Evolutionary conservation across 2,797 vertebrate genomes (phyloP).

Genomic region (Brotula barbata): DNA sequence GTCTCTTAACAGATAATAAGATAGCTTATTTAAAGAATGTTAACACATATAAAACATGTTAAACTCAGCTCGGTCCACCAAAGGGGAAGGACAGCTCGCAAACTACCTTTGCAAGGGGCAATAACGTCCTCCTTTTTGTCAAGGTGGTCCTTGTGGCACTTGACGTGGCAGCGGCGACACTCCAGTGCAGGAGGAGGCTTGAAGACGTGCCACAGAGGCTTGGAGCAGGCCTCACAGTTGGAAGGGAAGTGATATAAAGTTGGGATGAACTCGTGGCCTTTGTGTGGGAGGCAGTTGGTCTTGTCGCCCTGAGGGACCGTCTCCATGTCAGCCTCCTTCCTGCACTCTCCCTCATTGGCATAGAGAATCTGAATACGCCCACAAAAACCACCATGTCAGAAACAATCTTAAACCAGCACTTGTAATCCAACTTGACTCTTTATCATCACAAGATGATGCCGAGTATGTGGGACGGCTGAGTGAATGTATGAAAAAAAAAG

Average conservation of each 20-base stretch:
- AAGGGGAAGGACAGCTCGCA: too few species aligned
- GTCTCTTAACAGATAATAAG: not conserved
- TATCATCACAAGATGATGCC: not conserved
- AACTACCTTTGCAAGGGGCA: constrained; percentile 94
- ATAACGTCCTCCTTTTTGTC: constrained; percentile 99
- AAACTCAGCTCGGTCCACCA: not conserved
- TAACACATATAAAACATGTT: too few species aligned
- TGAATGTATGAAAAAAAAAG: constrained; percentile 14
- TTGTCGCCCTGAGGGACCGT: constrained; percentile 89
- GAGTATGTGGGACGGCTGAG: not conserved
- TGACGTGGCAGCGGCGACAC: constrained; percentile 98
- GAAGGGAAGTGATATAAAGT: constrained; percentile 98
- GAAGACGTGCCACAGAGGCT: constrained; percentile 98
- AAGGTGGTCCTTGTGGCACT: constrained; percentile 98
- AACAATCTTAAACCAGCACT: constrained; percentile 7
- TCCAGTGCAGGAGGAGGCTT: constrained; percentile 96
- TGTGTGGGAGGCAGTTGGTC: constrained; percentile 94
- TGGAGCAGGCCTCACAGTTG: constrained; percentile 98
- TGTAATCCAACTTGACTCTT: constrained; percentile 3
- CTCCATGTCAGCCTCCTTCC: constrained; percentile 94
- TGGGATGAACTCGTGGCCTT: constrained; percentile 99
- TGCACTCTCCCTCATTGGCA: constrained; percentile 97
- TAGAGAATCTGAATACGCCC: constrained; percentile 87
- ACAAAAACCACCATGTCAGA: not conserved
- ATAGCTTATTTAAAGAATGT: not conserved